phyloP scores from a whole-genome alignment of 2,888 invertebrate species.

The Mylabris sibirica region DNA sequence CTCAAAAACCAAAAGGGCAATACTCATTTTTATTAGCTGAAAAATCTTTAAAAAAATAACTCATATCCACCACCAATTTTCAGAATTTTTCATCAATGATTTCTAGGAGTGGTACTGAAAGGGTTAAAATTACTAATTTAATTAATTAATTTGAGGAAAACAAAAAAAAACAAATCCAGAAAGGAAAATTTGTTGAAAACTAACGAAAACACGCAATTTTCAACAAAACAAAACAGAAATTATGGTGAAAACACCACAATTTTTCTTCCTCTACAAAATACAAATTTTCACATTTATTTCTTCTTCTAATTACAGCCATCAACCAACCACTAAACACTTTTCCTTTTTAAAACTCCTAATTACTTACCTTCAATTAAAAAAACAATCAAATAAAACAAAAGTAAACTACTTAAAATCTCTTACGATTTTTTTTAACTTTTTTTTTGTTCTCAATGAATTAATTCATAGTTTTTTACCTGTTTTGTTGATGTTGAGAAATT shows the following conservation, averaged over 20 bases:
- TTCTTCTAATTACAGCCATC: too few species aligned
- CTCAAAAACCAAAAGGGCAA: too few species aligned
- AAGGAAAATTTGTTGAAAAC: constrained; percentile 26
- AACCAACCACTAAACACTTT: not conserved
- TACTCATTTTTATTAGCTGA: too few species aligned
- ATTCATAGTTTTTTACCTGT: constrained; percentile 47
- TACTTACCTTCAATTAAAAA: constrained; percentile 14
- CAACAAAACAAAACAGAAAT: constrained; percentile 30
- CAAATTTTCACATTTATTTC: too few species aligned
- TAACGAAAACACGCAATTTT: constrained; percentile 28
- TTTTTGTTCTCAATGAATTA: not conserved
- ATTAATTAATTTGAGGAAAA: constrained; percentile 5
- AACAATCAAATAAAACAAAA: constrained; percentile 16
- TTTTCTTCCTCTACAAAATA: constrained; percentile 9
- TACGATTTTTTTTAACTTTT: too few species aligned
- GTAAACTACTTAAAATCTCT: not conserved
- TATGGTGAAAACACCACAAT: constrained; percentile 50
- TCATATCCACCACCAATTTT: too few species aligned
- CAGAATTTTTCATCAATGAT: too few species aligned
- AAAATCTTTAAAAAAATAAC: too few species aligned
- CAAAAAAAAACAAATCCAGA: constrained; percentile 14
- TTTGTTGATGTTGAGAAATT: constrained; percentile 47
- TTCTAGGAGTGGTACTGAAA: too few species aligned
- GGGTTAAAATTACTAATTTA: too few species aligned
- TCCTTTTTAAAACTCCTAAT: constrained; percentile 15